Base-by-base conservation (phyloP, 2,888 invertebrate species). In the Arge pagana region DNA sequence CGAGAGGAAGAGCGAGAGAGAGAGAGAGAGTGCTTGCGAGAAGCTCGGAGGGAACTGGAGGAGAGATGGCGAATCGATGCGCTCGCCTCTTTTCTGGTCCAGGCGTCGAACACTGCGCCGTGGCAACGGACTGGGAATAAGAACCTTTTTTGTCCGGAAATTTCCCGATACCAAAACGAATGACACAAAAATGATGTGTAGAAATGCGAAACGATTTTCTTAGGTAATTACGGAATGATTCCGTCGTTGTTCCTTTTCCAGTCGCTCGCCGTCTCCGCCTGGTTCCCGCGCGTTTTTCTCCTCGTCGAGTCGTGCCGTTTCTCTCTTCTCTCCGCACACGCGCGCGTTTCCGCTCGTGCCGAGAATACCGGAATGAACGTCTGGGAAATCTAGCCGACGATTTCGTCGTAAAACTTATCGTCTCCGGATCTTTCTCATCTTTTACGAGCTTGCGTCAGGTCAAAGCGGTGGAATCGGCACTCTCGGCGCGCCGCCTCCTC, bases 91-190 rank as follows among this genome's bases (percentile, higher is more conserved):
- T n/a, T n/a, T n/a, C n/a, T 15, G 50, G 42, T 37, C 54, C 39
- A 39, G 45, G 50, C 43, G 50, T 51, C 50, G 54, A 54, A 54
- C 45, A 51, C 39, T 48, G 50, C 51, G 45, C 43, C 54, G 42
- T 31, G 50, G 50, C 54, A 51, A 31, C 50, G 50, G 41, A 50
- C 50, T 41, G 50, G 50, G 39, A 50, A 50, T 50, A 50, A 50
- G n/a, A 50, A 50, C 50, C 40, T 28, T 37, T 41, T 39, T 18
- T 30, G 33, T 41, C 50, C 50, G n/a, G n/a, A n/a, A n/a, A n/a
- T n/a, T n/a, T n/a, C n/a, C n/a, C n/a, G n/a, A n/a, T n/a, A n/a
- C n/a, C n/a, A n/a, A n/a, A n/a, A n/a, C n/a, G n/a, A n/a, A n/a
- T n/a, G n/a, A n/a, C n/a, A n/a, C n/a, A n/a, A n/a, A n/a, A n/a